Conservation (phyloP, 2,113 vertebrate genomes). For the Shinisaurus crocodilurus region DNA sequence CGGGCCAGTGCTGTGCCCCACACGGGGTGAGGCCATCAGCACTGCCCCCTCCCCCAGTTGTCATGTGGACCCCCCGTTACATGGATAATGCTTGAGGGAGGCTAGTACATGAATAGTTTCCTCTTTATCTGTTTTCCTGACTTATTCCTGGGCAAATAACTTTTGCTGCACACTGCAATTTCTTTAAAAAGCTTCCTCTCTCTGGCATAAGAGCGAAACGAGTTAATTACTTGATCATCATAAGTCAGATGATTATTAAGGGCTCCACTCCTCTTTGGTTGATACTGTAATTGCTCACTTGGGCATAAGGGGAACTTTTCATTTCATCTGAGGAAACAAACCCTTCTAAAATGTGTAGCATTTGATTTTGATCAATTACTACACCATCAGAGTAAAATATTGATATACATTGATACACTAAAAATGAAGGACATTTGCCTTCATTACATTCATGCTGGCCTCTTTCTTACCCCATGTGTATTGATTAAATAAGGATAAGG, state of each 20-base stretch:
- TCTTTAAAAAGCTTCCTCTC: conserved; percentile 18
- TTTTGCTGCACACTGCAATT: background rate
- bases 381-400: background rate
- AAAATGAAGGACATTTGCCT: background rate
- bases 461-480: background rate
- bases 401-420: background rate
- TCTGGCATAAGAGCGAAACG: background rate
- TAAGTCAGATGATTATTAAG: conserved; percentile 17
- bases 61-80: background rate
- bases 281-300: background rate
- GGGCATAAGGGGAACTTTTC: conserved; percentile 6
- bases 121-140: background rate
- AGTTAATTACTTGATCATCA: conserved; percentile 35
- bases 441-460: background rate
- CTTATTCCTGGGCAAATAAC: background rate
- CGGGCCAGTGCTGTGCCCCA: no score
- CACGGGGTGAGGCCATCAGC: background rate
- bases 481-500: background rate
- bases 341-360: background rate
- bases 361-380: background rate
- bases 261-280: conserved; percentile 8
- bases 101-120: accelerated
- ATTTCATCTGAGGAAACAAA: background rate
- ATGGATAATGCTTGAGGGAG: background rate
- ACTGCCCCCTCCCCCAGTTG: background rate